Percentiles rank a stretch among this genome's conserved stretches.
Evolutionary conservation across 2,888 invertebrate species (phyloP).

Genomic region (Meliscaeva auricollis): DNA sequence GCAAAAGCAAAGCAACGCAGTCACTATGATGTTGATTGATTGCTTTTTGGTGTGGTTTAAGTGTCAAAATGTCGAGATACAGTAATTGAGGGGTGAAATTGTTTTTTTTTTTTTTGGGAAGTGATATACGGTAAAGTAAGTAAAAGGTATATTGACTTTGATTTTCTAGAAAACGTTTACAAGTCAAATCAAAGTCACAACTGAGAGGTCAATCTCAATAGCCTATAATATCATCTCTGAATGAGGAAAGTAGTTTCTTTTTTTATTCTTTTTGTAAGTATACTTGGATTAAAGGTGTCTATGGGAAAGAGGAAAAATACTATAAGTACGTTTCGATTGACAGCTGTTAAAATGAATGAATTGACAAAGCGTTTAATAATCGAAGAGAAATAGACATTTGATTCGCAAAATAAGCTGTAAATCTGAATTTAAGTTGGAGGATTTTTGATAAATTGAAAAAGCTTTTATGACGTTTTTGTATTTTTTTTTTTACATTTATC

Average conservation of each 20-base stretch:
- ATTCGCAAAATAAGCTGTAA: background rate
- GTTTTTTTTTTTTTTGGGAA: background rate
- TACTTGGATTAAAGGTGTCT: conserved; percentile 4
- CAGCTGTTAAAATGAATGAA: conserved; percentile 6
- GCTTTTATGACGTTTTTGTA: no score
- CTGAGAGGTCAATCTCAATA: background rate
- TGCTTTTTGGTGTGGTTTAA: conserved; percentile 49
- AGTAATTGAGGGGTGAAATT: conserved; percentile 56
- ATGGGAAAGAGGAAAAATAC: background rate
- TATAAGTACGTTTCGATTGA: background rate
- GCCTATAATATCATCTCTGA: background rate
- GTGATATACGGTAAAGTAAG: conserved; percentile 37
- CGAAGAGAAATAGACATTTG: background rate
- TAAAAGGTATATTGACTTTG: conserved; percentile 30
- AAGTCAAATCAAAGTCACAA: conserved; percentile 54
- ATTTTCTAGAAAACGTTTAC: conserved; percentile 39
- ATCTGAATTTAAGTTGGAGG: background rate
- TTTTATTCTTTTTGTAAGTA: background rate
- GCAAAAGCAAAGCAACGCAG: conserved; percentile 7
- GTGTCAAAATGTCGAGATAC: conserved; percentile 45
- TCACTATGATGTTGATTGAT: conserved; percentile 58
- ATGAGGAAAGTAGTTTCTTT: background rate
- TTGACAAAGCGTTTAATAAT: background rate
- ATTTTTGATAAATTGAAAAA: no score
- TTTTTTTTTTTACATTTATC: no score